These are phyloP conservation scores for Prunella fulvescens DNA, from an alignment of 2,113 vertebrate species.

Conservation along the genomic window DNA sequence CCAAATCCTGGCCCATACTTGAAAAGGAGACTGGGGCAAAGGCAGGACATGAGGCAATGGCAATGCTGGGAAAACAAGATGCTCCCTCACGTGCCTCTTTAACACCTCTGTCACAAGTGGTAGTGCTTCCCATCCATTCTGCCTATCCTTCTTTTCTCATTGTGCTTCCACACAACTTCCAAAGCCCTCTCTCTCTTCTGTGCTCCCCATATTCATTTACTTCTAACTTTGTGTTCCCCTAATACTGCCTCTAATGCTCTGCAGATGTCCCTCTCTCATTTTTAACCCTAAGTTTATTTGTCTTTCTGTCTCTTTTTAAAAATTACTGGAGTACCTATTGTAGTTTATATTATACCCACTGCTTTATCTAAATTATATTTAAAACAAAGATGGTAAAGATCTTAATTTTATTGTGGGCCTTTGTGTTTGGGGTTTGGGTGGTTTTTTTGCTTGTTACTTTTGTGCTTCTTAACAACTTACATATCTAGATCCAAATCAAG, in stretches of 20 bases:
- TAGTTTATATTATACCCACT: not conserved
- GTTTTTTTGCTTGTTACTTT: not conserved
- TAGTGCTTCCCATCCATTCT: not conserved
- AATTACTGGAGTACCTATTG: not conserved
- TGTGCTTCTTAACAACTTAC: not conserved
- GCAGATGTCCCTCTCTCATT: not conserved
- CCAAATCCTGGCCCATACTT: not conserved
- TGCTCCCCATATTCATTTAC: not conserved
- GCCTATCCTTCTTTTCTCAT: not conserved
- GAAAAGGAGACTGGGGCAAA: not conserved
- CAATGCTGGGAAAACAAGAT: not conserved
- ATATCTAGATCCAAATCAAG: not conserved
- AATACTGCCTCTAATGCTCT: not conserved
- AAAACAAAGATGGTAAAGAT: not conserved
- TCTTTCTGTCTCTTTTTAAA: not conserved
- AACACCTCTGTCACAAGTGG: not conserved
- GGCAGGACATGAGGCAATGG: not conserved
- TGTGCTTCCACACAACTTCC: not conserved
- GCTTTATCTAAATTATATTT: not conserved
- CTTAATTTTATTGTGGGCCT: not conserved
- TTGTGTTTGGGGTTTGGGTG: not conserved
- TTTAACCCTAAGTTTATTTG: not conserved
- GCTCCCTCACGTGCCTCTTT: not conserved
- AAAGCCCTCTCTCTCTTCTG: not conserved
- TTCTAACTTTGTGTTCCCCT: not conserved